Evolutionary conservation across 2,797 vertebrate genomes (phyloP).

Genomic region (Phalanger gymnotis): DNA sequence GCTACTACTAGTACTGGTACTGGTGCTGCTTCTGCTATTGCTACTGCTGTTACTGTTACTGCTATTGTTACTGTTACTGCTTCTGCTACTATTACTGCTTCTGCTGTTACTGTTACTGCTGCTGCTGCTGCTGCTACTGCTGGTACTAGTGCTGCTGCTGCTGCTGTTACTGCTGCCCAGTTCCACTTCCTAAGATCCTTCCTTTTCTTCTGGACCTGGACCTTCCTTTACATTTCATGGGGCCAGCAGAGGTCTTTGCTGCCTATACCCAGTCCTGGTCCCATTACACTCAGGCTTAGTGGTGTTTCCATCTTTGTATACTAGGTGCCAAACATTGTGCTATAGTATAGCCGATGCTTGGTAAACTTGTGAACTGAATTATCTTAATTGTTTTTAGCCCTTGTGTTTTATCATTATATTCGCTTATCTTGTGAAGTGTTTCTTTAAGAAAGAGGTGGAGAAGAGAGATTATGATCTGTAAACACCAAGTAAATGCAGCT

Average conservation of each 20-base stretch:
- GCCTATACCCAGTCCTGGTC: not conserved
- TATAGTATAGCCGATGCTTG: not conserved
- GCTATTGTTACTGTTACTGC: too few relatives aligned
- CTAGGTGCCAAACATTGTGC: not conserved
- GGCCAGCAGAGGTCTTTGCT: not conserved
- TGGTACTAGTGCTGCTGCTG: too few relatives aligned
- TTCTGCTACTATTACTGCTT: too few relatives aligned
- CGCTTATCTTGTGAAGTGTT: conserved; percentile 34
- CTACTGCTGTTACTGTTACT: too few relatives aligned
- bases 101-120: too few relatives aligned
- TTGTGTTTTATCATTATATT: conserved; percentile 25
- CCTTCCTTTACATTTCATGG: not conserved
- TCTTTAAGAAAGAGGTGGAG: conserved; percentile 55
- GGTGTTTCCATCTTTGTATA: too few relatives aligned
- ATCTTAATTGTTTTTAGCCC: not conserved
- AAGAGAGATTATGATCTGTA: conserved; percentile 64
- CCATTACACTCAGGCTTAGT: not conserved
- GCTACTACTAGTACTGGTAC: too few relatives aligned
- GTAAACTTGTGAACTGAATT: not conserved
- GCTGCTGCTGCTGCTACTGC: too few relatives aligned
- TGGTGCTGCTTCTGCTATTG: too few relatives aligned
- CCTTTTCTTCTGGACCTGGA: not conserved
- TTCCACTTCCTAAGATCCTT: not conserved
- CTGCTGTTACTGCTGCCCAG: too few relatives aligned
- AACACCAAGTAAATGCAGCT: conserved; percentile 56